Evolutionary conservation across 2,113 vertebrate genomes (phyloP).

Genomic region (Oreocharis arfaki): DNA sequence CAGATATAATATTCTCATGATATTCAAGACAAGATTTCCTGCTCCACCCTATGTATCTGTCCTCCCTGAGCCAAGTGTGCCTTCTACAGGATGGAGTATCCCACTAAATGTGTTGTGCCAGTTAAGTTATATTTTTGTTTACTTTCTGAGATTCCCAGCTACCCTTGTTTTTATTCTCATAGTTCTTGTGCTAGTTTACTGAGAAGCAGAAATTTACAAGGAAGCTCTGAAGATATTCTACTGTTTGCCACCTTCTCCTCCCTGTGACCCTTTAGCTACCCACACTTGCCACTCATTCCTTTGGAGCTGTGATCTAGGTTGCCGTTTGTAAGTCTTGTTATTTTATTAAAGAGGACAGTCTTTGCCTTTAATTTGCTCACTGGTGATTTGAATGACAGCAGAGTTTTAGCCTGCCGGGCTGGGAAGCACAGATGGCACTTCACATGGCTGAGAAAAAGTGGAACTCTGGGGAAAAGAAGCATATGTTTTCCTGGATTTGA

Average conservation of each 20-base stretch:
- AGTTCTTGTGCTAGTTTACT: neutral
- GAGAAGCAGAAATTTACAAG: neutral
- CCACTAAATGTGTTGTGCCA: neutral
- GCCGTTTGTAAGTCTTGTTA: neutral
- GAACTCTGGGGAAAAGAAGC: conserved; percentile 18
- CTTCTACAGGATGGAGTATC: neutral
- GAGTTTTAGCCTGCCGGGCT: conserved; percentile 15
- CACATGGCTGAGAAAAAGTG: conserved; percentile 7
- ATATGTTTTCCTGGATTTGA: conserved; percentile 13
- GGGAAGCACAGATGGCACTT: conserved; percentile 47
- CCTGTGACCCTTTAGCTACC: neutral
- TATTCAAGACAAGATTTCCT: neutral
- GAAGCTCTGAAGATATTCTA: neutral
- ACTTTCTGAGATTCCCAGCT: neutral
- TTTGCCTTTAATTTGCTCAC: conserved; percentile 23
- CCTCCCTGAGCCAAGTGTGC: neutral
- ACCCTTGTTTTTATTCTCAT: neutral
- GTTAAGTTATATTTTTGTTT: neutral
- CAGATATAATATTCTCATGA: neutral
- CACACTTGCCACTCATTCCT: neutral
- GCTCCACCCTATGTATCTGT: neutral
- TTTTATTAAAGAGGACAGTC: neutral
- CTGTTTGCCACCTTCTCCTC: neutral
- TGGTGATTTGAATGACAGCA: neutral
- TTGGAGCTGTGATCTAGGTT: neutral